Evolutionary conservation across 2,888 invertebrate species (phyloP).

Genomic region (Eupithecia insigniata): DNA sequence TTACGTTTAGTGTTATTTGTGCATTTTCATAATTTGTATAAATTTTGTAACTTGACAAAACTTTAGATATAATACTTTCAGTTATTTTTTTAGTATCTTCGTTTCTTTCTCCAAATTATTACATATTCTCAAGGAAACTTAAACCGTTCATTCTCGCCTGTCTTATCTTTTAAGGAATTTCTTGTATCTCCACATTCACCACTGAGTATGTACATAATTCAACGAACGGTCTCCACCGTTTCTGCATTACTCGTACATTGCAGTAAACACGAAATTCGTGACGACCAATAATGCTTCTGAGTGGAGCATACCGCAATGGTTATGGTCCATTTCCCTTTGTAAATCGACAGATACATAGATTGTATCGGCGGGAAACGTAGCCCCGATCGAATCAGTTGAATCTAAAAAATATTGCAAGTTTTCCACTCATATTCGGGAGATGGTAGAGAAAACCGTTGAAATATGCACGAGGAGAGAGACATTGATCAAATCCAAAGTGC

Average conservation of each 20-base stretch:
- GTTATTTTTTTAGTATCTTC: not conserved
- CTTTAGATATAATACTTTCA: too few relatives aligned
- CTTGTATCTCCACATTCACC: slow-evolving; percentile 23
- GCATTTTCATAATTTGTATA: slow-evolving; percentile 1
- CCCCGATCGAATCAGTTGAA: slow-evolving; percentile 26
- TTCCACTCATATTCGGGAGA: slow-evolving; percentile 13
- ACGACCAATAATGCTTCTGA: slow-evolving; percentile 64
- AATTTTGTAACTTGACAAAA: too few relatives aligned
- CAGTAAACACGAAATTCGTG: slow-evolving; percentile 68
- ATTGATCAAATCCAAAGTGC: slow-evolving; percentile 38
- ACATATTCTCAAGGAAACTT: not conserved
- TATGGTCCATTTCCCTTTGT: slow-evolving; percentile 56
- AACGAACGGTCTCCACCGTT: slow-evolving; percentile 41
- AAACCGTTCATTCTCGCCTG: slow-evolving; percentile 18
- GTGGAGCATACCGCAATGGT: slow-evolving; percentile 49
- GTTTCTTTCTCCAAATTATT: not conserved
- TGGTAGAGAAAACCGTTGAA: slow-evolving; percentile 20
- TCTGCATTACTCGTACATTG: slow-evolving; percentile 49
- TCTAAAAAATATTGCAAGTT: slow-evolving; percentile 18
- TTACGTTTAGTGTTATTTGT: slow-evolving; percentile 12
- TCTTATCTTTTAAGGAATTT: slow-evolving; percentile 17
- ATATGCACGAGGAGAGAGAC: slow-evolving; percentile 32
- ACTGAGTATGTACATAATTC: slow-evolving; percentile 38
- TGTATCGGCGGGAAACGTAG: slow-evolving; percentile 32
- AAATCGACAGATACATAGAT: slow-evolving; percentile 32